phyloP scores from a whole-genome alignment of 2,888 invertebrate species.

The Pyrrhia umbra region DNA sequence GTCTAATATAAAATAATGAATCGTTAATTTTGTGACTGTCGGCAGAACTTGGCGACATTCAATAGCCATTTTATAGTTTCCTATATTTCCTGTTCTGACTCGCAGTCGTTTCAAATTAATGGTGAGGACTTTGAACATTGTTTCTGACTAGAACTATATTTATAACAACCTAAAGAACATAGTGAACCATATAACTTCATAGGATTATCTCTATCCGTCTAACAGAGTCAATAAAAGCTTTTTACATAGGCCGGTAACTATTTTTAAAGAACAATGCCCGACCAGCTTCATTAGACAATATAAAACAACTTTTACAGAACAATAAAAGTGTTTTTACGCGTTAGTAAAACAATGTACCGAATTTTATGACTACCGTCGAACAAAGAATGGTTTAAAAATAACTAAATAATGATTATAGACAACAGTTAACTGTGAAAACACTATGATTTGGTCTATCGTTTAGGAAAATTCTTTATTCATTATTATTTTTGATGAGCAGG shows the following conservation, averaged over 20 bases:
- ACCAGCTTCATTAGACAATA: conserved; percentile 72
- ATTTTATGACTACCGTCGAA: conserved; percentile 78
- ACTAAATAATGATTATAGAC: conserved; percentile 73
- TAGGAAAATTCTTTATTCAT: conserved; percentile 56
- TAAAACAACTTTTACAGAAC: conserved; percentile 84
- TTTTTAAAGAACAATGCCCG: conserved; percentile 73
- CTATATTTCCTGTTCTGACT: conserved; percentile 28
- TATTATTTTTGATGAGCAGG: conserved; percentile 59
- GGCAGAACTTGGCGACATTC: conserved; percentile 38
- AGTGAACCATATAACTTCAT: conserved; percentile 2
- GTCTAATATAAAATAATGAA: conserved; percentile 16
- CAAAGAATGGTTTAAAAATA: conserved; percentile 78
- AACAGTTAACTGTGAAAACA: conserved; percentile 70
- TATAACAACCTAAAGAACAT: conserved; percentile 5
- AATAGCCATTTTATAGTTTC: conserved; percentile 45
- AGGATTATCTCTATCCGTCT: conserved; percentile 7
- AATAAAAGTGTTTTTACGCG: conserved; percentile 81
- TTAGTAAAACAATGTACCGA: conserved; percentile 76
- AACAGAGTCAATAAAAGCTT: conserved; percentile 49
- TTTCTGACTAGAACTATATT: conserved; percentile 31
- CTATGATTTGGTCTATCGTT: conserved; percentile 61
- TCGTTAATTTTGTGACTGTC: conserved; percentile 29
- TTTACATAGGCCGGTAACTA: conserved; percentile 60
- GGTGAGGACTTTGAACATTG: conserved; percentile 29
- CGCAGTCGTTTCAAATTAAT: conserved; percentile 37